These are phyloP conservation scores for Lycodopsis pacificus DNA, from an alignment of 2,797 vertebrate genomes.

Conservation along the genomic window DNA sequence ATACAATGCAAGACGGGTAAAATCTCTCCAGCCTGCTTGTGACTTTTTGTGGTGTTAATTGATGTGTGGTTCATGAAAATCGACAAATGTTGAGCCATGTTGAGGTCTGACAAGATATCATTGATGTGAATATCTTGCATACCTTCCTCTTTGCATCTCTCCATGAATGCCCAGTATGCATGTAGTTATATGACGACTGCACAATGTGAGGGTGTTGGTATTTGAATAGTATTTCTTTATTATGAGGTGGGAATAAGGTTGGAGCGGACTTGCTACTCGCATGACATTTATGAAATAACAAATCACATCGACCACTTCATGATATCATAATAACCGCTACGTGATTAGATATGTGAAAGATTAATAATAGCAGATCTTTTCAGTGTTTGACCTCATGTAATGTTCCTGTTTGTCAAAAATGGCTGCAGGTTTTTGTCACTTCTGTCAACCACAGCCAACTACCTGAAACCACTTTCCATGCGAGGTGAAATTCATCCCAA, in stretches of 20 bases:
- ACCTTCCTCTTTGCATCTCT: background rate
- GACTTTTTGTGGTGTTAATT: background rate
- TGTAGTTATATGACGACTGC: background rate
- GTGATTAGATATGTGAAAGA: background rate
- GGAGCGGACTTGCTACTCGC: background rate
- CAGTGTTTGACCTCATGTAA: background rate
- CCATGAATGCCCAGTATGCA: background rate
- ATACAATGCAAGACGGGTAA: background rate
- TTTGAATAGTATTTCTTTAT: slow-evolving; percentile 1
- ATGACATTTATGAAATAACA: background rate
- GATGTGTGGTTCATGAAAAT: background rate
- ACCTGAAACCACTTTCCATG: background rate
- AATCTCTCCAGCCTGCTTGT: background rate
- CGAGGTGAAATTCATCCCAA: background rate
- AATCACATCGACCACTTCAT: background rate
- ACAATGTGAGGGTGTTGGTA: background rate
- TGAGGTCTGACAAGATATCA: background rate
- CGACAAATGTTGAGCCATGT: background rate
- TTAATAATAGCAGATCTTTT: background rate
- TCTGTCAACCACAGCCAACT: no score
- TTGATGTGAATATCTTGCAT: background rate
- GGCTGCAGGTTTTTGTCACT: background rate
- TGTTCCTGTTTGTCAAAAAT: background rate
- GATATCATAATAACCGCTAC: background rate
- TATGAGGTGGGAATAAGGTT: background rate